Base-by-base conservation (phyloP, 2,888 invertebrate genomes). In the Andrena marginata region DNA sequence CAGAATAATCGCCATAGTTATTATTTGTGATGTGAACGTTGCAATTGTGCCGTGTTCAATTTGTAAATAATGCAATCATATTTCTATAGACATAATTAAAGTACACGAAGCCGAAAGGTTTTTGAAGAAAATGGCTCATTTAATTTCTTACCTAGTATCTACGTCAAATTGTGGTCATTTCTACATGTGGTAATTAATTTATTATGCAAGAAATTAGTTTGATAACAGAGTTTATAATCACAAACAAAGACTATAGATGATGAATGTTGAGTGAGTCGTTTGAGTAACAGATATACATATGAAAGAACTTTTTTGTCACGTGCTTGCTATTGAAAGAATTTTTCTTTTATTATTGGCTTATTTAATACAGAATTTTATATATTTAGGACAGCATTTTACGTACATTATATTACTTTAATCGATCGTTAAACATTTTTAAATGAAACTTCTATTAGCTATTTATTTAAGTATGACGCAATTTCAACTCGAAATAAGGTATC, bases 61-160 rank as follows among this genome's bases (percentile, higher is more conserved):
- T 73, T 80, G 73, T 80, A 80, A 80, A 80, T 80, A 73, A 73
- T 63, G 42, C 31, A 26, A 71, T 80, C 20, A 67, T 73, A 35
- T 73, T 80, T 80, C 67, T 63, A 62, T 79, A 80, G 48, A n/a
- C 7, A 29, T 63, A 72, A 80, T 73, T 73, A 80, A 73, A 59
- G n/a, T 42, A 80, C 35, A 68, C 23, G 10, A 67, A 33, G n/a
- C 31, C 8, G 26, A 62, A 31, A 60, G 13, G 35, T 26, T 67
- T 54, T 72, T 29, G 2, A 62, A 31, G 10, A 49, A 23, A 67
- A 33, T 29, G 26, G 13, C 49, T 80, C 56, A 48, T 49, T 72
- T 48, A 62, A 62, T 80, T 67, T 59, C 48, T 49, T 26, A 64
- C 13, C 13, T 70, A 26, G 23, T 48, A 13, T 42, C n/a, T n/a